Evolutionary conservation across 2,797 vertebrate species (phyloP), one percentile per base, ranked within the genome.

Genomic region (Fistularia tabacaria): DNA sequence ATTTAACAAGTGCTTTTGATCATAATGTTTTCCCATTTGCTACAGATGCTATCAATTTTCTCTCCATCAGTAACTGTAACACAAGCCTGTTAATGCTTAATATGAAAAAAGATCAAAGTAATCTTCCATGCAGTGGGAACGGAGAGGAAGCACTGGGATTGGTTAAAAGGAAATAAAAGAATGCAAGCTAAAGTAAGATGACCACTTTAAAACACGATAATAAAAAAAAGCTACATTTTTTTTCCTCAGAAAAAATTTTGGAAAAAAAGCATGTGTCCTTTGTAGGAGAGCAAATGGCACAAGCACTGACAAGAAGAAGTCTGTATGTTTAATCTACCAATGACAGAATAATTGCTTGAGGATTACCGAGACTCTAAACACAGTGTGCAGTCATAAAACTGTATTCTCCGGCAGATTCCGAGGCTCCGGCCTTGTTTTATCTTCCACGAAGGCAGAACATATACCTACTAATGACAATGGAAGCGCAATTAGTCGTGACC

Each of bases 71-170:
- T 81, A 82, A 89, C 82, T 81, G 82, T 78, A 87, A 87, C 74
- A 75, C 84, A 89, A 87, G 92, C 89, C 94, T 96, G 93, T 93
- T 94, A 95, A 94, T 94, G 92, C 92, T 94, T 93, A 89, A 91
- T 92, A 88, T 85, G 77, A 57, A 90, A 82, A 81, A 76, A 90
- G 90, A 95, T 96, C 93, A 96, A 97, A 97, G 93, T 90, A 69
- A 74, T 85, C 81, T 61, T 87, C 79, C 80, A 82, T 90, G 81
- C 84, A 75, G 84, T 51, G 67, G 89, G 92, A 94, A 94, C 91
- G 94, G 5, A 25, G 94, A 89, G 89, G 84, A 90, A 91, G 90
- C 78, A 81, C 80, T 87, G 83, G 90, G 90, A 91, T 82, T 85
- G 83, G 77, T 67, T 71, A 74, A 65, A 84, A 85, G 78, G 77